Evolutionary conservation across 1,140 invertebrate species (phyloP).

Genomic region (Cylas formicarius): DNA sequence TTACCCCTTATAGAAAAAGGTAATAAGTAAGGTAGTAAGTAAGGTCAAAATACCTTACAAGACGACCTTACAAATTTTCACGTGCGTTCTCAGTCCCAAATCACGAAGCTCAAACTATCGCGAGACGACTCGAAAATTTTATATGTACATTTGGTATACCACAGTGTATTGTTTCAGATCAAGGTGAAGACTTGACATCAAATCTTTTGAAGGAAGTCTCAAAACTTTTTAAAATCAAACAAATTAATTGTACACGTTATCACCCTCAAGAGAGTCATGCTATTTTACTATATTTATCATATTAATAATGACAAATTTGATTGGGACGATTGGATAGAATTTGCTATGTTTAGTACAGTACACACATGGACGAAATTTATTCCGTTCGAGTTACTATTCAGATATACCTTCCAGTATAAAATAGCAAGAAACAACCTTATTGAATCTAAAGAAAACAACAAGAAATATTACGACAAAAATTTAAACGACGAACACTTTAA

Average conservation of each 20-base stretch:
- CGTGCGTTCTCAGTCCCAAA: conserved; percentile 33
- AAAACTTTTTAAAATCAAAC: conserved; percentile 32
- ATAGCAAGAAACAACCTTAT: neutral
- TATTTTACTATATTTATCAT: conserved; percentile 40
- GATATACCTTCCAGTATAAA: conserved; percentile 12
- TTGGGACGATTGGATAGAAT: conserved; percentile 39
- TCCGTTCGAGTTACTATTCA: conserved; percentile 32
- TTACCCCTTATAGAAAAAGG: conserved; percentile 9
- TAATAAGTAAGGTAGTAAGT: no score
- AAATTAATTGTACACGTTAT: conserved; percentile 24
- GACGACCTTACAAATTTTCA: conserved; percentile 41
- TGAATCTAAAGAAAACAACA: conserved; percentile 2
- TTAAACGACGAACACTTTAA: conserved; percentile 7
- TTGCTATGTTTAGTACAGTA: conserved; percentile 35
- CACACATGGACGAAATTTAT: conserved; percentile 30
- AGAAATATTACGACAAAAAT: conserved; percentile 10
- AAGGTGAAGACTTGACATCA: conserved; percentile 34
- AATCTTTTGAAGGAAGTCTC: conserved; percentile 31
- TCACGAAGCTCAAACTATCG: conserved; percentile 36
- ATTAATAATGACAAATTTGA: conserved; percentile 36
- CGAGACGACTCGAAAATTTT: conserved; percentile 28
- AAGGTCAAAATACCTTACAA: conserved; percentile 38
- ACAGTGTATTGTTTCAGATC: conserved; percentile 27
- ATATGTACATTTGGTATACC: conserved; percentile 30
- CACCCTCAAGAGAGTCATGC: conserved; percentile 37